Conservation (phyloP, 2,888 invertebrate genomes). For the Meteorus cinctellus region DNA sequence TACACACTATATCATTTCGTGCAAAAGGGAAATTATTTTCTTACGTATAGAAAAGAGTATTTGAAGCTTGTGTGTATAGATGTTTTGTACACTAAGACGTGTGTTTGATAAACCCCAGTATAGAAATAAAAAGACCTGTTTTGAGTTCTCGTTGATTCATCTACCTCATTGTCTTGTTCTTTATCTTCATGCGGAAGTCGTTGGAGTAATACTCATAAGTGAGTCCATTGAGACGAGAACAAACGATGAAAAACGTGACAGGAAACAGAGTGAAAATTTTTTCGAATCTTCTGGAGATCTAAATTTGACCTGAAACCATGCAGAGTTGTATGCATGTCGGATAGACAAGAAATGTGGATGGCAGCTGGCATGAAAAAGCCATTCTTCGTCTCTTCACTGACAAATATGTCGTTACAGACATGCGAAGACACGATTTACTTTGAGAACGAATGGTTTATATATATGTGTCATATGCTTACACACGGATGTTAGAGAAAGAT, state of each 20-base stretch:
- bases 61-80: not conserved
- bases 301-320: conserved; percentile 20
- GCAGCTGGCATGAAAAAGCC: conserved; percentile 45
- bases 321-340: not conserved
- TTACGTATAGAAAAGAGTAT: not conserved
- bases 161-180: conserved; percentile 4
- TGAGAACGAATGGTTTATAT: not conserved
- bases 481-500: not conserved
- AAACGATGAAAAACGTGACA: conserved; percentile 32
- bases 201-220: conserved; percentile 19
- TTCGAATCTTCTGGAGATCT: conserved; percentile 1
- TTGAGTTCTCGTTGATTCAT: conserved; percentile 17
- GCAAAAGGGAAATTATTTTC: conserved; percentile 20
- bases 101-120: not conserved
- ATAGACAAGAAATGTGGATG: conserved; percentile 46
- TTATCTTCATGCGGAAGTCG: not conserved
- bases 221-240: conserved; percentile 3
- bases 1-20: conserved; percentile 19
- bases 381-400: conserved; percentile 8
- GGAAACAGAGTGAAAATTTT: conserved; percentile 40
- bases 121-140: not conserved
- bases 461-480: not conserved
- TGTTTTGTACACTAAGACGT: not conserved
- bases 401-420: conserved; percentile 8
- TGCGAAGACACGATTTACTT: conserved; percentile 5